Conservation (phyloP, 2,888 invertebrate species). For the Parnassius orleans region DNA sequence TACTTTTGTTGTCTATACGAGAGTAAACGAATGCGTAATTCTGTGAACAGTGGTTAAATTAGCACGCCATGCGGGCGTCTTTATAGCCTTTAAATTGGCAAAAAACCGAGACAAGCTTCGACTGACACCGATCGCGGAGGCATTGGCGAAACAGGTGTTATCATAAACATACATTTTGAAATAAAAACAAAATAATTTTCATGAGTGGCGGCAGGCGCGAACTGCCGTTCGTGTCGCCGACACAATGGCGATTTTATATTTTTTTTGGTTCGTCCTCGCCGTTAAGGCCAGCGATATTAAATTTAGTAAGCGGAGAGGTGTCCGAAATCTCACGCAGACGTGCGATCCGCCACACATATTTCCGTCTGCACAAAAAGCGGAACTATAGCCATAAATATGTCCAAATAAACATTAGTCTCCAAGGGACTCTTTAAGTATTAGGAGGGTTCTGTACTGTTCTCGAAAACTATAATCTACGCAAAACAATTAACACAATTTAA, state of each 20-base stretch:
- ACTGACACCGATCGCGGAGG: conserved; percentile 79
- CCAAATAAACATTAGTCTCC: conserved; percentile 79
- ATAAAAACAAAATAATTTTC: conserved; percentile 81
- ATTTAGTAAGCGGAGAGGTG: conserved; percentile 81
- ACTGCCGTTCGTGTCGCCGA: conserved; percentile 77
- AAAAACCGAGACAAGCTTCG: conserved; percentile 75
- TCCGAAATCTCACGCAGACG: conserved; percentile 81
- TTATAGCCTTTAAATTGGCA: conserved; percentile 79
- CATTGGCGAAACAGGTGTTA: conserved; percentile 81
- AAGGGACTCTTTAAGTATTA: conserved; percentile 60
- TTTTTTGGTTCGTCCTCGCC: conserved; percentile 70
- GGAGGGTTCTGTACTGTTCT: conserved; percentile 54
- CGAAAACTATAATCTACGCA: conserved; percentile 19
- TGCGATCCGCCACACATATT: conserved; percentile 82
- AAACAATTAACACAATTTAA: too few species aligned
- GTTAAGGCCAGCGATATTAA: conserved; percentile 78
- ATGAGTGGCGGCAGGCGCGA: conserved; percentile 80
- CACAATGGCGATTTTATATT: conserved; percentile 78
- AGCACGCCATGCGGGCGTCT: conserved; percentile 78
- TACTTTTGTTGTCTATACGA: conserved; percentile 45
- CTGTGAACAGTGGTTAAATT: conserved; percentile 77
- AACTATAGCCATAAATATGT: conserved; percentile 82
- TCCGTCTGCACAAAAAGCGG: conserved; percentile 80
- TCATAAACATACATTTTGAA: conserved; percentile 80
- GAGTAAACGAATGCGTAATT: conserved; percentile 70